phyloP scores from a whole-genome alignment of 2,888 invertebrate genomes.

The Caenorhabditis sp. region DNA sequence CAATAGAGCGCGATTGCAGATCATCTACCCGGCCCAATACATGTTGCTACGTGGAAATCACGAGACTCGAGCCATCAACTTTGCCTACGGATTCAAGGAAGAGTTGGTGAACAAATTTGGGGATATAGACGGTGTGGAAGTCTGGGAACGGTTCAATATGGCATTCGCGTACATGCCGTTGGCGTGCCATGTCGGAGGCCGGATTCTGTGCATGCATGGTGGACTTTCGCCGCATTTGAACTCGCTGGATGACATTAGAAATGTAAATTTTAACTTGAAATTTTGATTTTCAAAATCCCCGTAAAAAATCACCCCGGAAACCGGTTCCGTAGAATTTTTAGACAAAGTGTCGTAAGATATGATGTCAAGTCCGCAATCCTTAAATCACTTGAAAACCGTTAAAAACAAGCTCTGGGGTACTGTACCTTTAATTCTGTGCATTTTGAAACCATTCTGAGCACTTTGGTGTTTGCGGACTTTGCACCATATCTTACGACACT shows the following conservation, averaged over 20 bases:
- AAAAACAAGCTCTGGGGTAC: too few species aligned
- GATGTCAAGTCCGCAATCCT: too few species aligned
- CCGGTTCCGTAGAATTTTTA: too few species aligned
- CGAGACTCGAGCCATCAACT: slow-evolving; percentile 61
- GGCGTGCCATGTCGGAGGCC: slow-evolving; percentile 87
- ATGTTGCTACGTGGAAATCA: slow-evolving; percentile 63
- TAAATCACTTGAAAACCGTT: too few species aligned
- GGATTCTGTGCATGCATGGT: slow-evolving; percentile 87
- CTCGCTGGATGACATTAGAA: slow-evolving; percentile 74
- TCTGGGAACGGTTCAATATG: slow-evolving; percentile 35
- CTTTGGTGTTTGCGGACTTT: too few species aligned
- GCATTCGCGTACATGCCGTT: slow-evolving; percentile 83
- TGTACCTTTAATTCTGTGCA: too few species aligned
- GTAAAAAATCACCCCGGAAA: too few species aligned
- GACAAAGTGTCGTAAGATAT: too few species aligned
- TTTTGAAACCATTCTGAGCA: too few species aligned
- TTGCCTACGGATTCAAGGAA: slow-evolving; percentile 62
- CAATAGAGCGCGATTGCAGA: slow-evolving; percentile 2
- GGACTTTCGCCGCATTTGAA: slow-evolving; percentile 74
- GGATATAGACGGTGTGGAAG: background rate
- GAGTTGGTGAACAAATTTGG: slow-evolving; percentile 26
- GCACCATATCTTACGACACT: too few species aligned
- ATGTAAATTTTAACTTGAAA: too few species aligned
- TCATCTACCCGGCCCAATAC: slow-evolving; percentile 45
- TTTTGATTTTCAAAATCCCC: too few species aligned